Conservation (phyloP, 2,797 vertebrate species). For the Phoxinus dragarum region DNA sequence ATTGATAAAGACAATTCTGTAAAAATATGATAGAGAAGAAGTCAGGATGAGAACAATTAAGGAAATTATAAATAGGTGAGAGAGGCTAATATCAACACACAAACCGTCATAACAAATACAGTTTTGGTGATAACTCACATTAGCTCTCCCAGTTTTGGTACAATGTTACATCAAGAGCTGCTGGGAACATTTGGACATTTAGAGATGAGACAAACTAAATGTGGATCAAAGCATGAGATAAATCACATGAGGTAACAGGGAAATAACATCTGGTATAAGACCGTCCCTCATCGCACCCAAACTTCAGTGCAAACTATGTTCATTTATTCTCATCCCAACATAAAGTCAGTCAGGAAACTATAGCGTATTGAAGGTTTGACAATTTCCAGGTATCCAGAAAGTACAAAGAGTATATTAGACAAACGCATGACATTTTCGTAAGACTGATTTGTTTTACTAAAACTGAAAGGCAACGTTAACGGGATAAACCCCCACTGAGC, state of each 20-base stretch:
- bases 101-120: not conserved
- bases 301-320: not conserved
- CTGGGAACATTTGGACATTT: conserved; percentile 24
- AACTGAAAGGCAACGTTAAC: not conserved
- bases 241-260: not conserved
- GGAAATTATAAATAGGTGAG: conserved; percentile 7
- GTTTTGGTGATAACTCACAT: conserved; percentile 8
- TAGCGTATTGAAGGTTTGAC: not conserved
- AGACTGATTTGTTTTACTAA: conserved; percentile 17
- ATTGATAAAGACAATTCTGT: conserved; percentile 7
- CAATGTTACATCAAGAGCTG: not conserved
- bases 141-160: not conserved
- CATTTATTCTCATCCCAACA: not conserved
- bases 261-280: conserved; percentile 1
- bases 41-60: not conserved
- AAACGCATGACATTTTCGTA: conserved; percentile 13
- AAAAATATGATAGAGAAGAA: conserved; percentile 4
- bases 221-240: not conserved
- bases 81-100: not conserved
- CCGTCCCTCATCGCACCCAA: not conserved
- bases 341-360: not conserved
- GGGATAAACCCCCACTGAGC: not conserved
- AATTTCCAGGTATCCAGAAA: not conserved
- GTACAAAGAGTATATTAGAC: not conserved
- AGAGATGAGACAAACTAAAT: not conserved